These are phyloP conservation scores for Apteryx owenii DNA, from an alignment of 2,113 vertebrate species.

Conservation along the genomic window DNA sequence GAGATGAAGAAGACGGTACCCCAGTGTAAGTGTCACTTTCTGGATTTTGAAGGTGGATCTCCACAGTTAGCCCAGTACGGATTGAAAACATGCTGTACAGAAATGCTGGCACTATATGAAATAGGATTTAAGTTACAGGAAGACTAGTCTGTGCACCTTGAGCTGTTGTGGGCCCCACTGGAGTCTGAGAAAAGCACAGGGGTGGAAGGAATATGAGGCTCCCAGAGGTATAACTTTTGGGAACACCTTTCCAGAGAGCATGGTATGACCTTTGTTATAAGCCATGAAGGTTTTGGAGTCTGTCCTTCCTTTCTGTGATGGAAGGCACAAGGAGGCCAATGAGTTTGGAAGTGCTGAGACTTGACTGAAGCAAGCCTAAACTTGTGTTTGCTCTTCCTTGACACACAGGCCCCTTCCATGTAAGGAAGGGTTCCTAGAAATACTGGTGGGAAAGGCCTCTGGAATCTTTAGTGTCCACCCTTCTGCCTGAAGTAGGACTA, in stretches of 20 bases:
- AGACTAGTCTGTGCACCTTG: background rate
- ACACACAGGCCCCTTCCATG: accelerated
- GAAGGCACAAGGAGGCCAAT: background rate
- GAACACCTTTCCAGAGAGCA: background rate
- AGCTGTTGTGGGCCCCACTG: background rate
- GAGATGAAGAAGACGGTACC: slow-evolving; percentile 96
- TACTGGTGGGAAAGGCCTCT: background rate
- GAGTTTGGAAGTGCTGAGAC: background rate
- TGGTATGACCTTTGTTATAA: background rate
- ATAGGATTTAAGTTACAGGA: background rate
- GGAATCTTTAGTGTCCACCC: background rate
- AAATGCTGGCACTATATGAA: accelerated
- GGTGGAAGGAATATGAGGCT: background rate
- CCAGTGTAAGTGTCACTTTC: slow-evolving; percentile 84
- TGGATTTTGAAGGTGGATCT: background rate
- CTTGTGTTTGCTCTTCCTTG: background rate
- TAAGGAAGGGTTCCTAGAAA: background rate
- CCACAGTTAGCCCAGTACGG: accelerated
- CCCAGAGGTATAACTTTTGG: background rate
- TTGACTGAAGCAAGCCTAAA: background rate
- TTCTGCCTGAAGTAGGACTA: background rate
- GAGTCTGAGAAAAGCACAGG: background rate
- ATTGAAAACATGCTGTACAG: accelerated
- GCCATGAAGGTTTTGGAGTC: background rate
- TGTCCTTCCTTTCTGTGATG: background rate